These are phyloP conservation scores for Phrynocephalus vlangalii DNA, from an alignment of 2,797 vertebrate species.

Conservation along the genomic window DNA sequence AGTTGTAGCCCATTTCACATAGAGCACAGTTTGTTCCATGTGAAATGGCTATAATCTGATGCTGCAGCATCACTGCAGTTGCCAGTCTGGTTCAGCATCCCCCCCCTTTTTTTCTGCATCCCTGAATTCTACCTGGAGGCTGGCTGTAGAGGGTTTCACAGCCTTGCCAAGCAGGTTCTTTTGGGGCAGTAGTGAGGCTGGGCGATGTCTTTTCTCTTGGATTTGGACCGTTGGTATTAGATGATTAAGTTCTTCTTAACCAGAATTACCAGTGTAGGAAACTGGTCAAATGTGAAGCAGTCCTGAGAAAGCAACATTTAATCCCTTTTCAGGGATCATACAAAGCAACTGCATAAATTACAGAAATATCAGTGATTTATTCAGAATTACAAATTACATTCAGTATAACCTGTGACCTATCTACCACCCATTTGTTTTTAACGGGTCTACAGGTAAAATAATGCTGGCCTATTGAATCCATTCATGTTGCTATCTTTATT, in stretches of 20 bases:
- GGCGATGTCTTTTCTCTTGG: not conserved
- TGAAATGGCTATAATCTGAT: not conserved
- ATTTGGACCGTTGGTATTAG: not conserved
- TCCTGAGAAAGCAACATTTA: conserved; percentile 75
- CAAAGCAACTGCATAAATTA: conserved; percentile 93
- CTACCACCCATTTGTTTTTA: conserved; percentile 46
- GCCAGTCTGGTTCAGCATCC: not conserved
- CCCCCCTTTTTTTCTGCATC: not conserved
- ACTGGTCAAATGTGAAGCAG: conserved; percentile 32
- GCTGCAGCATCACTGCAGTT: not conserved
- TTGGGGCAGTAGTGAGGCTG: not conserved
- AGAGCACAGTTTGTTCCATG: not conserved
- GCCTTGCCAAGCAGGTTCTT: not conserved
- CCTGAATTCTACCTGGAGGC: not conserved
- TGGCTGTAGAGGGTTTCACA: not conserved
- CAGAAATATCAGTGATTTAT: conserved; percentile 71
- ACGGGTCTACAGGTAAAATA: conserved; percentile 63
- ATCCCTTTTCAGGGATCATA: conserved; percentile 86
- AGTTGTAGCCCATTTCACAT: not conserved
- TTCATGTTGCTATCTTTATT: conserved; percentile 58
- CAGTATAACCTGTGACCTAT: conserved; percentile 76
- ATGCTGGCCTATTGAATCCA: conserved; percentile 67
- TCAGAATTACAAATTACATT: conserved; percentile 77
- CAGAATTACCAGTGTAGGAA: conserved; percentile 13
- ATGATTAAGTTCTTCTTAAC: not conserved